A percentile compares a stretch with the other conserved stretches of the same genome.
Conservation (phyloP, 2,113 vertebrate species). For the Mesoclemmys tuberculata region DNA sequence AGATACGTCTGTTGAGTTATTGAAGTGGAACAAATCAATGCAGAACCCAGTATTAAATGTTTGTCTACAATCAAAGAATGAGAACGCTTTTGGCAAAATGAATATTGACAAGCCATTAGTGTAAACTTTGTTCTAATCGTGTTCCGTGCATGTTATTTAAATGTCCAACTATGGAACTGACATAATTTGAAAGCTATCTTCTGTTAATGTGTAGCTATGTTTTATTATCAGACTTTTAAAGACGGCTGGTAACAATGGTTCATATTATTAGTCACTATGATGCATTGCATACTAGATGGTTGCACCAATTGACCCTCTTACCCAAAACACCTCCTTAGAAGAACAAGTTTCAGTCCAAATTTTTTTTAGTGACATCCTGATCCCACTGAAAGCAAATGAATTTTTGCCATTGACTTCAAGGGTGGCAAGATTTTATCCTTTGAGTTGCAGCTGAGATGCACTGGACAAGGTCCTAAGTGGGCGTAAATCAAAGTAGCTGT, state of each 20-base stretch:
- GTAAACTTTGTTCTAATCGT: not conserved
- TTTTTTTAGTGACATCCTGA: conserved; percentile 17
- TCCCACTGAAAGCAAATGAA: not conserved
- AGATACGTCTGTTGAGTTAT: not conserved
- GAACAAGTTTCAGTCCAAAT: conserved; percentile 25
- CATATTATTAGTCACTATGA: conserved; percentile 30
- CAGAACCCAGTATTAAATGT: not conserved
- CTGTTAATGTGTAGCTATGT: conserved; percentile 2
- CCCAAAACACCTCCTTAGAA: conserved; percentile 26
- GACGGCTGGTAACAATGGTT: conserved; percentile 52
- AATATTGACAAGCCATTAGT: not conserved
- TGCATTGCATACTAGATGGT: not conserved
- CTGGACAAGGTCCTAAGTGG: not conserved
- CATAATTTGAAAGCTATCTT: not conserved
- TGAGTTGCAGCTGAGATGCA: not conserved
- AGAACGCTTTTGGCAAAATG: conserved; percentile 11
- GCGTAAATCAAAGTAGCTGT: not conserved
- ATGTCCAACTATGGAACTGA: not conserved
- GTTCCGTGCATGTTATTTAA: not conserved
- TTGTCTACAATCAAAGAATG: not conserved
- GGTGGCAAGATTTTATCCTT: conserved; percentile 2
- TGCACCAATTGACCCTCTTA: conserved; percentile 32
- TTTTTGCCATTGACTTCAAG: conserved; percentile 16
- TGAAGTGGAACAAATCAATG: not conserved
- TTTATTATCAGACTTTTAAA: conserved; percentile 20